Evolutionary conservation across 2,113 vertebrate genomes (phyloP).

Genomic region (zebrafish (Danio rerio)): GRCz12tu NC_133197.1:936001-936500

Average conservation of each 20-base stretch:
- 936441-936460: not conserved
- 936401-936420: conserved; percentile 91
- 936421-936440: conserved; percentile 92
- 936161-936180: not conserved
- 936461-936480: too few relatives aligned
- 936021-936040: conserved; percentile 90
- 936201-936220: not conserved
- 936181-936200: not conserved
- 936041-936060: conserved; percentile 90
- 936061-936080: conserved; percentile 90
- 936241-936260: not conserved
- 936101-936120: conserved; percentile 85
- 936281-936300: not conserved
- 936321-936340: conserved; percentile 88
- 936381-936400: conserved; percentile 92
- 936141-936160: not conserved
- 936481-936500: too few relatives aligned
- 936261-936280: not conserved
- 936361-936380: conserved; percentile 91
- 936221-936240: not conserved
- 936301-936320: conserved; percentile 78
- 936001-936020: conserved; percentile 68
- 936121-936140: too few relatives aligned
- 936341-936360: conserved; percentile 91
- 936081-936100: conserved; percentile 90